Percentiles rank a stretch among this genome's conserved stretches.
These are phyloP conservation scores for Xestia sexstrigata DNA, from an alignment of 2,888 invertebrate genomes.

Conservation along the genomic window DNA sequence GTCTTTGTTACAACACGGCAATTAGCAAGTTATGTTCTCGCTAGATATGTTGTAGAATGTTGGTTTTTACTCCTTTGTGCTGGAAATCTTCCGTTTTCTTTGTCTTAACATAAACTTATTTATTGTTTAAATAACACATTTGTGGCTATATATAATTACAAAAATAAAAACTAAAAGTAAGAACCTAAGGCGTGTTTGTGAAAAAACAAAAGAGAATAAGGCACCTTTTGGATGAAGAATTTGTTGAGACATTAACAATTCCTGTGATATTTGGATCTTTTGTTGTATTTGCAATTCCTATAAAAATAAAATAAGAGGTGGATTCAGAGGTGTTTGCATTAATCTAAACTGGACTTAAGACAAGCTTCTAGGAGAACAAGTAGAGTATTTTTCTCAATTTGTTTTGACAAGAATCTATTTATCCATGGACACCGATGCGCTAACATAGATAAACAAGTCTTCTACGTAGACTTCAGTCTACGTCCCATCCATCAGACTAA, in stretches of 20 bases:
- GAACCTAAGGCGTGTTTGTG: constrained; percentile 4
- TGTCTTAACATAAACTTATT: constrained; percentile 48
- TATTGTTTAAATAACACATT: too few species aligned
- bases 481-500: constrained; percentile 21
- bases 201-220: constrained; percentile 12
- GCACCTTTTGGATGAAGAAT: background rate
- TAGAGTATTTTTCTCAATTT: too few species aligned
- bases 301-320: background rate
- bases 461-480: background rate
- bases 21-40: constrained; percentile 43
- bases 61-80: constrained; percentile 58
- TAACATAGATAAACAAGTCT: background rate
- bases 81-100: constrained; percentile 56
- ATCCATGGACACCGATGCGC: too few species aligned
- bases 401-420: background rate
- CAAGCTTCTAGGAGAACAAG: too few species aligned
- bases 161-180: too few species aligned
- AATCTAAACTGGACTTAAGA: background rate
- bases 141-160: too few species aligned
- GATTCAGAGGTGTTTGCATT: background rate
- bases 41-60: constrained; percentile 52
- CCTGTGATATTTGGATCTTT: background rate
- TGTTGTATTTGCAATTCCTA: background rate
- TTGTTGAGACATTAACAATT: background rate
- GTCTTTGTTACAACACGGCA: constrained; percentile 52